Evolutionary conservation across 2,888 invertebrate species (phyloP), one percentile per base, ranked within the genome.

Genomic region (Neria commutata): DNA sequence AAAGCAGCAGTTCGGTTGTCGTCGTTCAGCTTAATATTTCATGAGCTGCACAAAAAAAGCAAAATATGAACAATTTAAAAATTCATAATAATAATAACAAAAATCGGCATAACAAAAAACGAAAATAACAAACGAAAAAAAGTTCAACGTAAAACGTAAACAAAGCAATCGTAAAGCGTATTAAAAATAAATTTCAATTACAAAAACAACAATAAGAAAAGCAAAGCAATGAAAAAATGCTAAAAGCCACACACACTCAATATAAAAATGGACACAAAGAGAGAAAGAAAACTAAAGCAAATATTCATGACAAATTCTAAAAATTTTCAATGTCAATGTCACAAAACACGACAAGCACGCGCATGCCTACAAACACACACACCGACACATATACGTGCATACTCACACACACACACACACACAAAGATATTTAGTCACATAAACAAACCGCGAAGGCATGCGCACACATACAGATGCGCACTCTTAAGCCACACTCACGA

Each of bases 311-410:
- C 60, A n/a, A n/a, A 52, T 60, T 54, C 57, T 42, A 58, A 54
- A 58, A 62, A 62, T 60, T n/a, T 64, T 62, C 64, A 64, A 64
- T 64, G 64, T 62, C 64, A 64, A 64, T 64, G 64, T 60, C 64
- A 61, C 46, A 59, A 60, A 33, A 52, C 54, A 52, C 58, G 49
- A 59, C 56, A 54, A 33, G 23, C 54, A 29, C 16, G 57, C 29
- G 14, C 17, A 50, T 1, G 14, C 16, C 8, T 10, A 46, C 4
- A n/a, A n/a, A 19, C 45, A 45, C 45, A 49, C 2, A 49, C 49
- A 33, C 33, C 11, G 16, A 33, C 47, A 25, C 25, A 25, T 16
- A 33, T 25, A 25, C 17, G 25, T 48, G 26, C 1, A 48, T 24
- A 16, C 33, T 10, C n/a, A 49, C 16, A 29, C 49, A 26, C 14